Evolutionary conservation across 2,113 vertebrate species (phyloP).

Genomic region (Phylloscopus whistleri): DNA sequence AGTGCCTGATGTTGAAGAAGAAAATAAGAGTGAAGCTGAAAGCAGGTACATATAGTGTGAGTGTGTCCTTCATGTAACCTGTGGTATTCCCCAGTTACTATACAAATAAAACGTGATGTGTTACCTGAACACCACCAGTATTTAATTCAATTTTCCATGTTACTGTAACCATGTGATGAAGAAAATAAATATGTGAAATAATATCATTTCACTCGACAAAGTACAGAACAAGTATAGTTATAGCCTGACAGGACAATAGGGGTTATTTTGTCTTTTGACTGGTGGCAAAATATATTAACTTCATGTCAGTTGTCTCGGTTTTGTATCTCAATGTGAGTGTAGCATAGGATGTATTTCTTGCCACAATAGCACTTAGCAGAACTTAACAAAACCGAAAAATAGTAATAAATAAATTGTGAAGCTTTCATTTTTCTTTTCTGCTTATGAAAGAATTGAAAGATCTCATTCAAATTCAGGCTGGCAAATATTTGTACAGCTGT

Average conservation of each 20-base stretch:
- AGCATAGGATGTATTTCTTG: neutral
- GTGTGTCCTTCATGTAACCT: neutral
- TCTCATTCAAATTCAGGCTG: neutral
- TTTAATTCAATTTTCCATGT: neutral
- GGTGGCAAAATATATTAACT: neutral
- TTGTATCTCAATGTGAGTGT: neutral
- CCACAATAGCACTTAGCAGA: neutral
- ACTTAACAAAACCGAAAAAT: neutral
- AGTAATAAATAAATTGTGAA: neutral
- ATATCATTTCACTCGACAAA: neutral
- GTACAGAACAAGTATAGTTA: neutral
- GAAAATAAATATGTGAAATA: neutral
- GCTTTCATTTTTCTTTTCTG: neutral
- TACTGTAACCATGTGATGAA: neutral
- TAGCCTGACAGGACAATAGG: neutral
- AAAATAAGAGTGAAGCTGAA: slow-evolving; percentile 39
- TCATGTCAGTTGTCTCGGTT: neutral
- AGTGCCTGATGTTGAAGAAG: slow-evolving; percentile 18
- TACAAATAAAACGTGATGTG: neutral
- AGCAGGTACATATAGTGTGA: slow-evolving; percentile 59
- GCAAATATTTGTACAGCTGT: neutral
- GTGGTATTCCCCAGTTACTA: neutral
- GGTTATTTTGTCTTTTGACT: neutral
- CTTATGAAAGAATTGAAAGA: neutral
- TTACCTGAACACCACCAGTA: neutral